Evolutionary conservation across 2,113 vertebrate genomes (phyloP).

Genomic region (Antechinus stuartii): DNA sequence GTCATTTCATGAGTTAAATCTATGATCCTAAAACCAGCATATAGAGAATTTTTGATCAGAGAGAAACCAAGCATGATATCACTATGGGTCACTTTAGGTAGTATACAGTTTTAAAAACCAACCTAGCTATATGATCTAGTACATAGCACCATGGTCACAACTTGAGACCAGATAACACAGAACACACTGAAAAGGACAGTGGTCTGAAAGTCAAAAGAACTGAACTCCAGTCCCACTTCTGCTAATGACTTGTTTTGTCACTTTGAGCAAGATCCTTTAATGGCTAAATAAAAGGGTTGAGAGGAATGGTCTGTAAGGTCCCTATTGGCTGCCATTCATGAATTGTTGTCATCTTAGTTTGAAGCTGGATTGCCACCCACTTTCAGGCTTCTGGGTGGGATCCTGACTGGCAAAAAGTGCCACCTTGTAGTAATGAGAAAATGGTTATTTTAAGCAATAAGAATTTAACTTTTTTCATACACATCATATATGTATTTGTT

Average conservation of each 20-base stretch:
- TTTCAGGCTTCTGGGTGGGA: neutral
- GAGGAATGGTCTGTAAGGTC: neutral
- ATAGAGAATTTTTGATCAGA: neutral
- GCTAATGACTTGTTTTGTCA: neutral
- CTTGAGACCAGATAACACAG: neutral
- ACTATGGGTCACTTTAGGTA: neutral
- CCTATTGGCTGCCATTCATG: neutral
- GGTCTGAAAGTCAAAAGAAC: neutral
- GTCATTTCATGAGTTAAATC: neutral
- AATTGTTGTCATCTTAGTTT: neutral
- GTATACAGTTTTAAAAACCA: neutral
- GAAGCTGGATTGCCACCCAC: neutral
- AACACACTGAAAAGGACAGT: neutral
- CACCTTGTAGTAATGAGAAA: constrained; percentile 50
- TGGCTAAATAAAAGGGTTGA: neutral
- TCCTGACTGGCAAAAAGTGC: neutral
- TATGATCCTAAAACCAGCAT: neutral
- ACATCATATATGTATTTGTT: constrained; percentile 15
- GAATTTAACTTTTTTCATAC: neutral
- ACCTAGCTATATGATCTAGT: neutral
- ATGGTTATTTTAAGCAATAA: constrained; percentile 23
- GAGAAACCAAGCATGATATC: neutral
- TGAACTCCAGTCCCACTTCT: neutral
- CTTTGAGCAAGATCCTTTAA: neutral
- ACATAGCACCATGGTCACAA: neutral